Base-by-base conservation (phyloP, 2,888 invertebrate species). In the Aphelenchoides bicaudatus region DNA sequence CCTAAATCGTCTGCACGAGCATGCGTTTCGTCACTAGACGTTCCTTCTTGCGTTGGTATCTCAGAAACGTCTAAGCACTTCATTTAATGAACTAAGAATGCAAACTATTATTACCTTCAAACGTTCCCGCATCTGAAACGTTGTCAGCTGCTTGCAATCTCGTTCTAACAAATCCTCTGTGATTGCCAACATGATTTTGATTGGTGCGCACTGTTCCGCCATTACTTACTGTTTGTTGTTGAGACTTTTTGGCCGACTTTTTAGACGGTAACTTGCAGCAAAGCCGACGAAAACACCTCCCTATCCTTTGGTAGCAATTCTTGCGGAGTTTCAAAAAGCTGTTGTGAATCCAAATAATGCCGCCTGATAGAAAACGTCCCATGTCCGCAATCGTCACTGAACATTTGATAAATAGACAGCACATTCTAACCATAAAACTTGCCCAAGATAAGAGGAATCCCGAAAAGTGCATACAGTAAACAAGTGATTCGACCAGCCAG, bases 391-490 rank as follows among this genome's bases (percentile, higher is more conserved):
- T 34, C 34, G 16, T 13, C 16, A 13, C 34, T 27, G 51, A 3
- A n/a, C 61, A 63, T 74, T 71, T 51, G 79, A 79, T 29, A 79
- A 60, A 58, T 79, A 79, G n/a, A 34, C 78, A 63, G 21, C 79
- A 79, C 72, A 79, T 79, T 51, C 79, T 79, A 16, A 79, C 79
- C 30, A 79, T 79, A n/a, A n/a, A n/a, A n/a, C 21, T 79, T 79
- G 53, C 79, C 79, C 30, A 79, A 73, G 46, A 79, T 77, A 34
- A 79, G 67, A 5, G 79, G 79, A 59, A 79, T 79, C 13, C 79
- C 79, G 55, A 79, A 67, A 5, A 79, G 68, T 8, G 78, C 74
- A 48, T 79, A 79, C 50, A 74, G 66, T 25, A 79, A 68, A 62
- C 78, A 79, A 43, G 69, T 71, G 8, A 75, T 61, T 23, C 76